Percentiles rank a stretch among this genome's conserved stretches.
Conservation (phyloP, 2,113 vertebrate species). For the Alethe diademata region DNA sequence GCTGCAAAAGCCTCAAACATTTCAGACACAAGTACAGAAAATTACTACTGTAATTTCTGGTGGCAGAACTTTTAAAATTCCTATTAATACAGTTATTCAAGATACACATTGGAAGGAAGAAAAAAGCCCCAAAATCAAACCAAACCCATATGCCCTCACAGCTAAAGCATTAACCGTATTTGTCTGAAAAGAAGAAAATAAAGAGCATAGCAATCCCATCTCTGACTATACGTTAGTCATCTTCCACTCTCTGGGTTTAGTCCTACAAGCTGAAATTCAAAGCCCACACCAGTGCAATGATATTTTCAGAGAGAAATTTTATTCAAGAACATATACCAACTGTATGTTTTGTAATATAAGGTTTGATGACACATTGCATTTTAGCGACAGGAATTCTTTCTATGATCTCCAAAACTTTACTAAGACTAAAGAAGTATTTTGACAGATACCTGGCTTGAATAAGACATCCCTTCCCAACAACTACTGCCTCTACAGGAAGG, state of each 20-base stretch:
- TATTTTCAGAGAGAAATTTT: neutral
- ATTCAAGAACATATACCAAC: neutral
- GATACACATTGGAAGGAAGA: neutral
- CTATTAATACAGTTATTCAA: neutral
- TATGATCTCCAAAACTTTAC: neutral
- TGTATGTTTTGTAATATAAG: neutral
- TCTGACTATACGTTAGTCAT: rapidly evolving
- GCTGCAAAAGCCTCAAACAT: neutral
- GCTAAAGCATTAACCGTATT: neutral
- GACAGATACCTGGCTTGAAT: constrained; percentile 89
- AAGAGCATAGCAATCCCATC: neutral
- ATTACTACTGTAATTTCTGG: neutral
- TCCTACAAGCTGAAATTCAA: neutral
- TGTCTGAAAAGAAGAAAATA: neutral
- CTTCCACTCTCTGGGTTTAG: neutral
- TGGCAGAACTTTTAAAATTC: neutral
- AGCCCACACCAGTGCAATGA: neutral
- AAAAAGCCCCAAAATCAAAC: neutral
- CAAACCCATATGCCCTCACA: neutral
- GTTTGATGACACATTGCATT: neutral
- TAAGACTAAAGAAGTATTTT: neutral
- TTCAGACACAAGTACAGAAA: neutral
- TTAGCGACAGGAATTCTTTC: neutral
- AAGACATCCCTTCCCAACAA: constrained; percentile 90
- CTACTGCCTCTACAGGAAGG: constrained; percentile 82